These are phyloP conservation scores for Tokudaia tokunoshimensis DNA, from an alignment of 2,797 vertebrate genomes.

Conservation along the genomic window DNA sequence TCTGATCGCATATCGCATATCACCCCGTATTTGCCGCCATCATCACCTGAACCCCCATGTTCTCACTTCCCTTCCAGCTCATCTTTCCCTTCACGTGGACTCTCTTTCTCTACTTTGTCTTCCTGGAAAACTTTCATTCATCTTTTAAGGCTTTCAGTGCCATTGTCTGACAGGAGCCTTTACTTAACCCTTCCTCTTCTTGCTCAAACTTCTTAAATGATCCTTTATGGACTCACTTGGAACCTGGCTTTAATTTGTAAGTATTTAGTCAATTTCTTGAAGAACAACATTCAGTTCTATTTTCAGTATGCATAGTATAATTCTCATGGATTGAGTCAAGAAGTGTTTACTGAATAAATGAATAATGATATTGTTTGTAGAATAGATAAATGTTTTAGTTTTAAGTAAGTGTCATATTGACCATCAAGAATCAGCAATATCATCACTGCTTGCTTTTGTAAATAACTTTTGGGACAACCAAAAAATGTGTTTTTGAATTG, in stretches of 20 bases:
- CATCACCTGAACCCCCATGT: too few relatives aligned
- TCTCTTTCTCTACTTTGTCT: slow-evolving; percentile 10
- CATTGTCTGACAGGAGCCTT: neutral
- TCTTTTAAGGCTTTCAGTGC: neutral
- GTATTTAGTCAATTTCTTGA: neutral
- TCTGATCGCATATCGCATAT: neutral
- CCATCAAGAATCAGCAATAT: neutral
- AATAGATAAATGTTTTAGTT: neutral
- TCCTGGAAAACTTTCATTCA: neutral
- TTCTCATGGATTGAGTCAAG: neutral
- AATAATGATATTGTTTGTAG: neutral
- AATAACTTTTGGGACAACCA: neutral
- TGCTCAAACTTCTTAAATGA: neutral
- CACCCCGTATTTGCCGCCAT: neutral
- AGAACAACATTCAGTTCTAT: neutral
- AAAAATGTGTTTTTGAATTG: neutral
- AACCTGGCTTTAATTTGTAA: slow-evolving; percentile 25
- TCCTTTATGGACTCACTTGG: neutral
- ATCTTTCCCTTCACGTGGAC: neutral
- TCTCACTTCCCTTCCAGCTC: neutral
- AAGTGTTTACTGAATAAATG: slow-evolving; percentile 29
- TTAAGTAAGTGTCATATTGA: neutral
- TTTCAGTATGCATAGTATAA: neutral
- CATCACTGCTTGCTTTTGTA: neutral
- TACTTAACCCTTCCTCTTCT: neutral